phyloP scores from a whole-genome alignment of 2,797 vertebrate species.

The Platyrinchus mystaceus region DNA sequence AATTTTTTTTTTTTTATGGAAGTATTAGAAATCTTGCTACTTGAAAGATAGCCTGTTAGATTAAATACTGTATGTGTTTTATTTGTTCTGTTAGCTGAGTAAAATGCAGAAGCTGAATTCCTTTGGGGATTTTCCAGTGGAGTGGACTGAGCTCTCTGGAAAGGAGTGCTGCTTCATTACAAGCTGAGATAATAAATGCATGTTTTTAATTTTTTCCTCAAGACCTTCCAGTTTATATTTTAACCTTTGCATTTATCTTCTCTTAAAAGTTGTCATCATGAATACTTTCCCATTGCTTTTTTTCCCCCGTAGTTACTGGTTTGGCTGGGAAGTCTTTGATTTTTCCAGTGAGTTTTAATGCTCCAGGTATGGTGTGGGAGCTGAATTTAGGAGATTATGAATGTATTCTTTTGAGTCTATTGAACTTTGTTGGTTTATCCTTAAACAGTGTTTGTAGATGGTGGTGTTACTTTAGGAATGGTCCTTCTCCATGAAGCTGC shows the following conservation, averaged over 20 bases:
- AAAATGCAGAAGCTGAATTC: not conserved
- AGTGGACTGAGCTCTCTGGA: not conserved
- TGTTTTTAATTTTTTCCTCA: not conserved
- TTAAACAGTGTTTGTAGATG: conserved; percentile 82
- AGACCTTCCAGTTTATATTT: not conserved
- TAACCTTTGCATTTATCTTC: not conserved
- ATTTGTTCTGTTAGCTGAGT: not conserved
- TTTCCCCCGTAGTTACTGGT: not conserved
- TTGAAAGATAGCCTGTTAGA: not conserved
- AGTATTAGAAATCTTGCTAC: not conserved
- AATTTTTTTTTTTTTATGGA: not conserved
- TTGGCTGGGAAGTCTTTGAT: not conserved
- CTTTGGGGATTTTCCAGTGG: not conserved
- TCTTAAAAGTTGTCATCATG: not conserved
- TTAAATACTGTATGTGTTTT: not conserved
- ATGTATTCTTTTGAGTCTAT: not conserved
- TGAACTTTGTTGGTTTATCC: conserved; percentile 49
- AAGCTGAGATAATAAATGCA: not conserved
- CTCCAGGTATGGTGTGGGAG: not conserved
- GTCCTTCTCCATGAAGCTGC: conserved; percentile 94
- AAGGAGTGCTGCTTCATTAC: not conserved
- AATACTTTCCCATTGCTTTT: not conserved
- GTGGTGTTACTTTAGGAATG: conserved; percentile 92
- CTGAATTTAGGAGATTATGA: not conserved
- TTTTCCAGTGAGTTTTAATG: not conserved